phyloP scores from a whole-genome alignment of 35 echinoderm and acorn worm species.

The Ophioderma brevispina region DNA sequence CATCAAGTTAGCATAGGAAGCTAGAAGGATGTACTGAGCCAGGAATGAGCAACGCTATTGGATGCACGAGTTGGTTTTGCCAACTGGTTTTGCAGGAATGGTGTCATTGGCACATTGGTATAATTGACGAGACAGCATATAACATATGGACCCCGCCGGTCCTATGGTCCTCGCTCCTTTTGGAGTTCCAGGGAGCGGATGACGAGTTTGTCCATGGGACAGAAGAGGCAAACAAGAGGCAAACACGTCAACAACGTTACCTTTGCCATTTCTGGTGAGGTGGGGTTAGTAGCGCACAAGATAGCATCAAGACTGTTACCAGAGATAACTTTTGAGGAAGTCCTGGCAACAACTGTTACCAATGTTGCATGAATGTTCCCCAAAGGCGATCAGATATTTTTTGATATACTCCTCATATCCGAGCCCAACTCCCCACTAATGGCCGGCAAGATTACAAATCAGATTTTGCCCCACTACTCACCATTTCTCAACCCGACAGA shows the following conservation, averaged over 20 bases:
- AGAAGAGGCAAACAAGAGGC: background rate
- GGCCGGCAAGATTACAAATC: background rate
- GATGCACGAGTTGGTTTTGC: background rate
- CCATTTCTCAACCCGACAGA: conserved; percentile 27
- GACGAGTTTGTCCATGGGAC: too few species aligned
- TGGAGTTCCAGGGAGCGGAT: background rate
- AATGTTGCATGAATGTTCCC: background rate
- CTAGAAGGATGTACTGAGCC: background rate
- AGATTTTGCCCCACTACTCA: background rate
- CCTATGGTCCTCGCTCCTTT: background rate
- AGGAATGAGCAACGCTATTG: background rate
- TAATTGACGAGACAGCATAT: background rate
- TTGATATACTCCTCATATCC: background rate
- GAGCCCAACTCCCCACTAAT: background rate
- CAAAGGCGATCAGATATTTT: background rate
- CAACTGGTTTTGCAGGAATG: conserved; percentile 15
- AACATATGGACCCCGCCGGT: conserved; percentile 18
- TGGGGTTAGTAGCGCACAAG: conserved; percentile 22
- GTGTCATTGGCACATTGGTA: background rate
- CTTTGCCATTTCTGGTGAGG: conserved; percentile 21
- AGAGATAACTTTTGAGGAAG: background rate
- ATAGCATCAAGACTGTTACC: conserved; percentile 5
- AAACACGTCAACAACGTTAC: conserved; percentile 15
- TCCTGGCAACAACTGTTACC: background rate
- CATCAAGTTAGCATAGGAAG: background rate